A percentile compares a stretch with the other conserved stretches of the same genome.
These are phyloP conservation scores for Grapholita molesta DNA, from an alignment of 1,140 invertebrate genomes.

Conservation along the genomic window DNA sequence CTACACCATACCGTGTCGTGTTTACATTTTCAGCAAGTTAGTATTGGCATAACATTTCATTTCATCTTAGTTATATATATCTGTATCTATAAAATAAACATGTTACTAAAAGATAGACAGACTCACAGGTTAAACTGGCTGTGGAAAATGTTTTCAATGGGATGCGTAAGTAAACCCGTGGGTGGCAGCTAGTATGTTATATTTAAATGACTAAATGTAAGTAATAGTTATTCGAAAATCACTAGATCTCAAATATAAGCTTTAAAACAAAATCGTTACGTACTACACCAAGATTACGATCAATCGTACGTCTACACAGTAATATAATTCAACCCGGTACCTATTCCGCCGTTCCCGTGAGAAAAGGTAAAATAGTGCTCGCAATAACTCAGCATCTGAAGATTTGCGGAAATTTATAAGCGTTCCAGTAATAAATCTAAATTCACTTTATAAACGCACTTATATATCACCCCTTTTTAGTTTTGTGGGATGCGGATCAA, in stretches of 20 bases:
- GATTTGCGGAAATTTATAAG: constrained; percentile 21
- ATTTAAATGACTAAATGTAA: no score
- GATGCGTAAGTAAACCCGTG: no score
- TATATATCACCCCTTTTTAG: background rate
- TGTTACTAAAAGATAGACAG: no score
- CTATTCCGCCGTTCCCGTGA: constrained; percentile 19
- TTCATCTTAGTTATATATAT: no score
- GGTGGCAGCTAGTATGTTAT: no score
- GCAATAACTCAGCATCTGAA: constrained; percentile 27
- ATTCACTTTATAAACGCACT: constrained; percentile 11
- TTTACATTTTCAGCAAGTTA: no score
- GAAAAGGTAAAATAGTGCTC: constrained; percentile 21
- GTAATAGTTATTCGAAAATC: no score
- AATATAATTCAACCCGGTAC: constrained; percentile 32
- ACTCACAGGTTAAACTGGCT: no score
- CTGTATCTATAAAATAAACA: no score
- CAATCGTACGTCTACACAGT: constrained; percentile 24
- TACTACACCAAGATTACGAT: background rate
- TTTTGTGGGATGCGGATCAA: background rate
- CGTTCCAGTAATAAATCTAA: constrained; percentile 3
- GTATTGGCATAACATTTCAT: no score
- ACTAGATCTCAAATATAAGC: background rate
- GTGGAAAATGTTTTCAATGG: no score
- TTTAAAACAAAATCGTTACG: background rate
- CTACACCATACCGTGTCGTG: no score